phyloP scores from a whole-genome alignment of 2,888 invertebrate species.

The Euspilapteryx auroguttella region DNA sequence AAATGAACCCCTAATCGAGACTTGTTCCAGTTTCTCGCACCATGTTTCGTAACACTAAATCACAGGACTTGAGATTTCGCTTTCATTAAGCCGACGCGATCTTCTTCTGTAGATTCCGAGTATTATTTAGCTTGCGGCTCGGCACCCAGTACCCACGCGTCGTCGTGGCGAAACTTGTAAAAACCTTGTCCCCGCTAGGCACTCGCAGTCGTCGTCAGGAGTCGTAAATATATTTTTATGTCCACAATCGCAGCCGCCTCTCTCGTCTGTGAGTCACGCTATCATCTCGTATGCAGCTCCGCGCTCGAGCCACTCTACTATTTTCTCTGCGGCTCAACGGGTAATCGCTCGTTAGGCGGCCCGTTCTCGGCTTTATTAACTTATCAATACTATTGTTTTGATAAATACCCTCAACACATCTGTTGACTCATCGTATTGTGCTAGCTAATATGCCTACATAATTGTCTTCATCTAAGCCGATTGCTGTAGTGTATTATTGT shows the following conservation, averaged over 20 bases:
- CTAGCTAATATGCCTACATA: constrained; percentile 35
- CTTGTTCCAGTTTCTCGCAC: constrained; percentile 15
- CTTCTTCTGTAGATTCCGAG: constrained; percentile 17
- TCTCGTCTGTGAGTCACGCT: constrained; percentile 13
- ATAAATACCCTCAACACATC: constrained; percentile 47
- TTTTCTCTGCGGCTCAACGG: constrained; percentile 17
- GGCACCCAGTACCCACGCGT: too few relatives aligned
- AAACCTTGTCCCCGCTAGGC: too few relatives aligned
- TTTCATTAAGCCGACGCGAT: constrained; percentile 28
- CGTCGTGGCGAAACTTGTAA: too few relatives aligned
- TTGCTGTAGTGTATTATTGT: constrained; percentile 27
- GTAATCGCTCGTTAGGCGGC: constrained; percentile 48
- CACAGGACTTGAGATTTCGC: constrained; percentile 35
- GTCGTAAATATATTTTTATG: constrained; percentile 7
- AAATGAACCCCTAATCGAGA: constrained; percentile 40
- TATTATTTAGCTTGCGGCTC: constrained; percentile 25
- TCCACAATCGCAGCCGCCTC: constrained; percentile 16
- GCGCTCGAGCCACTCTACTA: constrained; percentile 35
- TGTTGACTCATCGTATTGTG: constrained; percentile 57
- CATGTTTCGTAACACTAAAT: constrained; percentile 32
- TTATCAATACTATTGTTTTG: constrained; percentile 62
- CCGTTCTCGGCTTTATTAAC: constrained; percentile 49
- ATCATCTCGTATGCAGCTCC: constrained; percentile 25
- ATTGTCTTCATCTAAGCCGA: constrained; percentile 53
- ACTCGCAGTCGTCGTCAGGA: not conserved